Base-by-base conservation (phyloP, 2,797 vertebrate species). In the Pristis pectinata region DNA sequence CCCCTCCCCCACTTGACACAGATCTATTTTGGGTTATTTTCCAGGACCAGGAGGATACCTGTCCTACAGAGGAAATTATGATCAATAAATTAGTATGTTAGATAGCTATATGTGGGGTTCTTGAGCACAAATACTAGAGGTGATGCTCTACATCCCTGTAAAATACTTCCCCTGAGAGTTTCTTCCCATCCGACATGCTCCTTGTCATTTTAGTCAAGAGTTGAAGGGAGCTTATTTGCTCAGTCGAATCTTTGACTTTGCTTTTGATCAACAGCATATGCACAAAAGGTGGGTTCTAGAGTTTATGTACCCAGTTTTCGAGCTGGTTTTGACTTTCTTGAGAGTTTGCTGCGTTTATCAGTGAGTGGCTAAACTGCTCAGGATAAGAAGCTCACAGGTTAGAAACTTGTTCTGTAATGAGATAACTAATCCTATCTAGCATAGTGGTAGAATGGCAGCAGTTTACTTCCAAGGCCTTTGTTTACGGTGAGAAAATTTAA, bases 1-100 rank as follows among this genome's bases (percentile, higher is more conserved):
- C 92, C 61, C 92, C 70, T 72, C 92, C 92, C 92, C 64, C 92
- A 76, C 41, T 76, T 94, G 92, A 94, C 41, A 76, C 30, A 19
- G 70, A 76, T 76, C 92, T 56, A 93, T 74, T 76, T 94, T 34
- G 70, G 92, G 92, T 53, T 76, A 49, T 94, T 94, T 93, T 76
- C 27, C 64, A 74, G 44, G 61, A 56, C 22, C 92, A 93, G 92
- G 93, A 30, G 41, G 22, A 72, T 74, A 74, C 92, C 67, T 74
- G 92, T 74, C 49, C 41, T 49, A n/a, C 72, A 44, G 41, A 53
- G 70, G 92, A 94, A 94, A 74, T 72, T 53, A 53, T 37, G 87
- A 94, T 94, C 70, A 53, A 76, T 94, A 93, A 93, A 91, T 61
- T 37, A 64, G 91, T 91, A 67, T 67, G n/a, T 64, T 41, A 67